These are phyloP conservation scores for Cydia strobilella DNA, from an alignment of 1,140 invertebrate species.

Conservation along the genomic window DNA sequence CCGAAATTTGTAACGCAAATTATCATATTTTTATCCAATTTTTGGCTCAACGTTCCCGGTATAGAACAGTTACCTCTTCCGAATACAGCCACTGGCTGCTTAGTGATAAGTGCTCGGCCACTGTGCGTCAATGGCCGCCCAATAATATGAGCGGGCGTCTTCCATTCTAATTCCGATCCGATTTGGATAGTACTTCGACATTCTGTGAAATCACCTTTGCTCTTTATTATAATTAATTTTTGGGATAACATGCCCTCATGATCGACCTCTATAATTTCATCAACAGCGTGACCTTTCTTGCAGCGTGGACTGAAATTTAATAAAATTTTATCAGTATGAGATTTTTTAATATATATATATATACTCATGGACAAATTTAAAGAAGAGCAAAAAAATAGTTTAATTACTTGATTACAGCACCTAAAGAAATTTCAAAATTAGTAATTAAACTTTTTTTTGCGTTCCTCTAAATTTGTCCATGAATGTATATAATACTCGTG, in stretches of 20 bases:
- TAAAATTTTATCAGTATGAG: constrained; percentile 13
- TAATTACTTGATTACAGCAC: too few species aligned
- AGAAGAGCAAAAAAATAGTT: too few species aligned
- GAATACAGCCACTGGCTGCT: constrained; percentile 49
- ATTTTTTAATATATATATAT: neutral
- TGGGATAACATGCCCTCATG: constrained; percentile 55
- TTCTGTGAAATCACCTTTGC: constrained; percentile 50
- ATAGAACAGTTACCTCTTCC: constrained; percentile 32
- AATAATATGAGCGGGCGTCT: constrained; percentile 49
- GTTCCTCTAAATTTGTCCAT: too few species aligned
- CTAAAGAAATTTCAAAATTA: too few species aligned
- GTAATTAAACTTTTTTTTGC: too few species aligned
- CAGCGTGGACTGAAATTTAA: constrained; percentile 57
- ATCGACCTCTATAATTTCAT: constrained; percentile 44
- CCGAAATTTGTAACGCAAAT: constrained; percentile 58
- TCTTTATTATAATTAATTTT: constrained; percentile 58
- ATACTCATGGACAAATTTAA: too few species aligned
- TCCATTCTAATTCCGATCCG: constrained; percentile 39
- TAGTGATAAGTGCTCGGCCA: constrained; percentile 49
- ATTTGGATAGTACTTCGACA: constrained; percentile 52
- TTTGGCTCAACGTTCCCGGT: constrained; percentile 34
- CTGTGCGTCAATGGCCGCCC: constrained; percentile 52
- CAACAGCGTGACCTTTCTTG: constrained; percentile 63
- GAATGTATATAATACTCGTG: constrained; percentile 24
- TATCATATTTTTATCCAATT: constrained; percentile 47